Conservation (phyloP, 1,140 invertebrate species). For the Zelostemma sp. region DNA sequence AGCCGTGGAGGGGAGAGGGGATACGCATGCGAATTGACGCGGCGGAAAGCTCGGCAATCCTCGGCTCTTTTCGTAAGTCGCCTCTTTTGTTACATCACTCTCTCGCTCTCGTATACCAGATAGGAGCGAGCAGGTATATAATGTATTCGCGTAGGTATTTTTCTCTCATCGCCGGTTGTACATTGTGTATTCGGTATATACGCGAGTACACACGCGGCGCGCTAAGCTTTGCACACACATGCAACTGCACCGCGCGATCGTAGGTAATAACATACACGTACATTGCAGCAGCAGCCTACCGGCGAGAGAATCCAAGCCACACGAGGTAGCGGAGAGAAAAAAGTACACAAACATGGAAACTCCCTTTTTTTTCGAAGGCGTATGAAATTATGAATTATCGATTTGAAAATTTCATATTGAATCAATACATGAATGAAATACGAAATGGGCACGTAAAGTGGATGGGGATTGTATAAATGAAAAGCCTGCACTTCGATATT, state of each 20-base stretch:
- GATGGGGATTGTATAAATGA: too few relatives aligned
- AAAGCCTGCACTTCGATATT: too few relatives aligned
- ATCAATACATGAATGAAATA: too few relatives aligned
- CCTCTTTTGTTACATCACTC: slow-evolving; percentile 67
- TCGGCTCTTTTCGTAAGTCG: slow-evolving; percentile 56
- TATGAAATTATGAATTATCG: background rate
- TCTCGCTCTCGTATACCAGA: slow-evolving; percentile 54
- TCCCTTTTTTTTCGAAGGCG: slow-evolving; percentile 15
- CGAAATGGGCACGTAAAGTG: too few relatives aligned
- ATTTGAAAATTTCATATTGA: too few relatives aligned
- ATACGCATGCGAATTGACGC: slow-evolving; percentile 46
- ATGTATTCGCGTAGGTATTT: slow-evolving; percentile 52
- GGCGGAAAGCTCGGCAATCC: slow-evolving; percentile 37
- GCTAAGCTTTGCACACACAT: slow-evolving; percentile 15
- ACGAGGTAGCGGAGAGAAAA: slow-evolving; percentile 27
- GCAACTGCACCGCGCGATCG: too few relatives aligned
- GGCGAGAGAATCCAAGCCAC: slow-evolving; percentile 26
- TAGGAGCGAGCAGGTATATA: slow-evolving; percentile 49
- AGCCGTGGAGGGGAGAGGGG: slow-evolving; percentile 16
- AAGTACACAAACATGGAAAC: slow-evolving; percentile 33
- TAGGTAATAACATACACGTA: background rate
- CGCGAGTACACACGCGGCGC: slow-evolving; percentile 10
- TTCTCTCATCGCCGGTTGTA: slow-evolving; percentile 29
- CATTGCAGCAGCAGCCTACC: slow-evolving; percentile 22
- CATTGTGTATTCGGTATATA: slow-evolving; percentile 25